phyloP scores from a whole-genome alignment of 2,888 invertebrate species.

The Apamea crenata region DNA sequence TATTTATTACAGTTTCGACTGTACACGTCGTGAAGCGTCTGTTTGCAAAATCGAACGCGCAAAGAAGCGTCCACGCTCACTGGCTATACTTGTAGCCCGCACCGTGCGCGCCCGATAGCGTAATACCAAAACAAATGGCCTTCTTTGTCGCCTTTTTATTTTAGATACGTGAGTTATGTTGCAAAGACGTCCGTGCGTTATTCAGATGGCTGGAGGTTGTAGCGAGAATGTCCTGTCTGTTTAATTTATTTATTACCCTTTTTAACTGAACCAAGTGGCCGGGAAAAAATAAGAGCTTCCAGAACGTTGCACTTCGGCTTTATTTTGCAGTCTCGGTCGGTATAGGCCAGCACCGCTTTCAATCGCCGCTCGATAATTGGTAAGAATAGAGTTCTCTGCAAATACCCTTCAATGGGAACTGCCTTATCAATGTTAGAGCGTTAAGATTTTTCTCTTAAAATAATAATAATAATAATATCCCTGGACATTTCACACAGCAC shows the following conservation, averaged over 20 bases:
- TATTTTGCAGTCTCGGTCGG: slow-evolving; percentile 73
- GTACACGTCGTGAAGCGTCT: slow-evolving; percentile 64
- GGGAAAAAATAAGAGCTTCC: slow-evolving; percentile 64
- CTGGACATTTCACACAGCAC: too few species aligned
- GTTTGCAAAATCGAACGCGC: slow-evolving; percentile 78
- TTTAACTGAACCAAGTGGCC: slow-evolving; percentile 73
- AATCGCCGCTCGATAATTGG: slow-evolving; percentile 79
- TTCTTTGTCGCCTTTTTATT: slow-evolving; percentile 83
- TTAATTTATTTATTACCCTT: slow-evolving; percentile 69
- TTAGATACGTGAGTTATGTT: slow-evolving; percentile 83
- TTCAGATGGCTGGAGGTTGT: slow-evolving; percentile 74
- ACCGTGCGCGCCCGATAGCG: slow-evolving; percentile 80
- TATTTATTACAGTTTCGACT: slow-evolving; percentile 77
- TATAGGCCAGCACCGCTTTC: slow-evolving; percentile 74
- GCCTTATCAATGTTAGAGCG: slow-evolving; percentile 14
- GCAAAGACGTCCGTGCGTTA: slow-evolving; percentile 77
- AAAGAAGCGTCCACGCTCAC: slow-evolving; percentile 70
- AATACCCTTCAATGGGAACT: slow-evolving; percentile 67
- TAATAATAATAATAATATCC: too few species aligned
- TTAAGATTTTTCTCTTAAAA: slow-evolving; percentile 11
- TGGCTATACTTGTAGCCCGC: slow-evolving; percentile 63
- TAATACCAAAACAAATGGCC: slow-evolving; percentile 88
- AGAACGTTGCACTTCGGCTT: slow-evolving; percentile 71
- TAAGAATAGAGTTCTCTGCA: slow-evolving; percentile 72
- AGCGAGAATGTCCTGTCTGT: slow-evolving; percentile 65